Percentiles rank a stretch among this genome's conserved stretches.
phyloP scores from a whole-genome alignment of 1,140 invertebrate species.

The Drosophila aff. region DNA sequence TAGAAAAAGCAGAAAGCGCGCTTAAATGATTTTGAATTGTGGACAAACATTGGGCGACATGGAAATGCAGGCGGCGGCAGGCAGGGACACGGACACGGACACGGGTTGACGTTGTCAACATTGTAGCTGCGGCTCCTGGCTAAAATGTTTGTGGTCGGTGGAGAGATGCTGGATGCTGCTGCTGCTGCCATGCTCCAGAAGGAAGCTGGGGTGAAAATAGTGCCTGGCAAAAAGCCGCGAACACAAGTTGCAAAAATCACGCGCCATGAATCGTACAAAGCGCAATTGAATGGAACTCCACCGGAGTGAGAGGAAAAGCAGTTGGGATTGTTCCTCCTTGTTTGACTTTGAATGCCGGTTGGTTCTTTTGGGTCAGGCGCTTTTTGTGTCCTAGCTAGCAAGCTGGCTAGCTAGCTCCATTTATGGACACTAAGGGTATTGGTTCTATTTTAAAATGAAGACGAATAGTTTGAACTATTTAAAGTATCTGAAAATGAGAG shows the following conservation, averaged over 20 bases:
- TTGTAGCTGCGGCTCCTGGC: slow-evolving; percentile 77
- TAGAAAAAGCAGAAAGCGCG: slow-evolving; percentile 53
- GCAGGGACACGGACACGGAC: slow-evolving; percentile 35
- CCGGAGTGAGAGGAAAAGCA: slow-evolving; percentile 8
- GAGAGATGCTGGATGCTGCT: slow-evolving; percentile 19
- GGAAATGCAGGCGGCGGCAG: slow-evolving; percentile 30
- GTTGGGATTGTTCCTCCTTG: slow-evolving; percentile 13
- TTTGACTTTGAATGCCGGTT: slow-evolving; percentile 32
- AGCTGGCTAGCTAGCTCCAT: slow-evolving; percentile 4
- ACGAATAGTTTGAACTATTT: not conserved
- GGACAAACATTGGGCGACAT: slow-evolving; percentile 64
- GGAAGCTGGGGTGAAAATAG: slow-evolving; percentile 59
- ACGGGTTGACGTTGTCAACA: slow-evolving; percentile 72
- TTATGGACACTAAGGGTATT: slow-evolving; percentile 2
- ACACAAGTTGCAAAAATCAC: slow-evolving; percentile 81
- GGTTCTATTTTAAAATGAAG: too few relatives aligned
- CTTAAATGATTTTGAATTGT: slow-evolving; percentile 82
- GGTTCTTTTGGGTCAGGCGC: slow-evolving; percentile 25
- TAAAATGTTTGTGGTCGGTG: slow-evolving; percentile 71
- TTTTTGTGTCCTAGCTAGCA: slow-evolving; percentile 12
- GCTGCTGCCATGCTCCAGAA: not conserved
- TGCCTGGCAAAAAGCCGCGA: slow-evolving; percentile 70
- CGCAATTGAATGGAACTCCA: slow-evolving; percentile 66
- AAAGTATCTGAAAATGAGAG: not conserved
- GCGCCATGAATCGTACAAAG: slow-evolving; percentile 70